Conservation (phyloP, 2,113 vertebrate species). For the Microcebus jonahi region DNA sequence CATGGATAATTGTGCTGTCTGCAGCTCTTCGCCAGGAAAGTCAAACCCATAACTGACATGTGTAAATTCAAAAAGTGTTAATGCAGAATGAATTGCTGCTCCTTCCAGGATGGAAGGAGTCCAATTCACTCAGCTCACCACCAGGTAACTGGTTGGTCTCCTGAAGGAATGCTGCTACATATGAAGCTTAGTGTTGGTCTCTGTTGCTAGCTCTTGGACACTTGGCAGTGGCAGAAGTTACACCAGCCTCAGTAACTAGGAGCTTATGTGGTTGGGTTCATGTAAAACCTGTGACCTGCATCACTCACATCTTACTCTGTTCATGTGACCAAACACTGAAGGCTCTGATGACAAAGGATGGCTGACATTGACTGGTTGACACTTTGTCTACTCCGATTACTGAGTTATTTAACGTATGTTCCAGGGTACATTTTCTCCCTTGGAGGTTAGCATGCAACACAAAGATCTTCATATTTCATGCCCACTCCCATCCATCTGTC, state of each 20-base stretch:
- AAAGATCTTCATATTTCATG: background rate
- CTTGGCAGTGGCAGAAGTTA: background rate
- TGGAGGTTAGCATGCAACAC: background rate
- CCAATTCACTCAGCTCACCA: background rate
- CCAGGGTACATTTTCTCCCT: background rate
- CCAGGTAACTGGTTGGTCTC: background rate
- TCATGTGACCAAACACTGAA: background rate
- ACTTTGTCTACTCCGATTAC: background rate
- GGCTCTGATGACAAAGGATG: background rate
- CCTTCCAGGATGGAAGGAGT: background rate
- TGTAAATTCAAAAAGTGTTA: background rate
- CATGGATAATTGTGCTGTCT: background rate
- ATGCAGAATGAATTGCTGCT: background rate
- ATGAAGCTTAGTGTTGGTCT: background rate
- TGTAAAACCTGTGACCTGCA: background rate
- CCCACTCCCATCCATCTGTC: background rate
- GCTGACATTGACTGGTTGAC: background rate
- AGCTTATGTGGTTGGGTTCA: background rate
- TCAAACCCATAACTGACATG: background rate
- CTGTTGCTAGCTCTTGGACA: background rate
- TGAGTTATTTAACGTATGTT: background rate
- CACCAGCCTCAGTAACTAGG: background rate
- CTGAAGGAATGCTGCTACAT: background rate
- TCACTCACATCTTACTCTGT: background rate
- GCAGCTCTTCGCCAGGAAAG: background rate